phyloP scores from a whole-genome alignment of 2,888 invertebrate species.

The Stenodema calcarata region DNA sequence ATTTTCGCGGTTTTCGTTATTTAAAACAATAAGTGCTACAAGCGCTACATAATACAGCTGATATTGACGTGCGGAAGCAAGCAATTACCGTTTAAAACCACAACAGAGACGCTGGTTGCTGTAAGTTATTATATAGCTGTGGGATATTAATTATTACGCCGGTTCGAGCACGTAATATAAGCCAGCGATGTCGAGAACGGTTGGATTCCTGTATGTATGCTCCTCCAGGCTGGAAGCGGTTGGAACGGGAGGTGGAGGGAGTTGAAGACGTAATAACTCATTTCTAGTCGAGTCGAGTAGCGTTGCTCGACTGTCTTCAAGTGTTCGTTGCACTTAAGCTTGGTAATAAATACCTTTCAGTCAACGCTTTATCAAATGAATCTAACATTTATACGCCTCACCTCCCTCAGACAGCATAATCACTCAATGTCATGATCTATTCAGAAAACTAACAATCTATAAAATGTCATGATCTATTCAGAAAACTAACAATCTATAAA shows the following conservation, averaged over 20 bases:
- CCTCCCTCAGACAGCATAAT: too few species aligned
- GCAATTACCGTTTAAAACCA: not conserved
- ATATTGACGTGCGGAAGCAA: too few species aligned
- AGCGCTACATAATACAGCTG: too few species aligned
- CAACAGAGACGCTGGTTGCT: not conserved
- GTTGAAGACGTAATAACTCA: constrained; percentile 42
- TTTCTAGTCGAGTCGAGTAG: constrained; percentile 29
- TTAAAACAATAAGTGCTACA: too few species aligned
- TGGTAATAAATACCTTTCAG: too few species aligned
- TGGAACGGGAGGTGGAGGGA: not conserved
- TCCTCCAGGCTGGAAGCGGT: not conserved
- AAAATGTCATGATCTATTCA: too few species aligned
- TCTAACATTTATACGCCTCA: too few species aligned
- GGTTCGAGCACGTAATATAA: constrained; percentile 11
- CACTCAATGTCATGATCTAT: too few species aligned
- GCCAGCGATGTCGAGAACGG: not conserved
- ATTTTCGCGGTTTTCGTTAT: too few species aligned
- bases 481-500: too few species aligned
- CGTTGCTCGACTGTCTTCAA: not conserved
- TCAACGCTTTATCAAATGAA: too few species aligned
- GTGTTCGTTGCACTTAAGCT: not conserved
- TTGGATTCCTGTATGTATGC: not conserved
- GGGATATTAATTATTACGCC: constrained; percentile 21
- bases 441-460: too few species aligned
- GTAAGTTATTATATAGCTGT: constrained; percentile 9